Evolutionary conservation across 2,888 invertebrate species (phyloP).

Genomic region (Formica aserva): DNA sequence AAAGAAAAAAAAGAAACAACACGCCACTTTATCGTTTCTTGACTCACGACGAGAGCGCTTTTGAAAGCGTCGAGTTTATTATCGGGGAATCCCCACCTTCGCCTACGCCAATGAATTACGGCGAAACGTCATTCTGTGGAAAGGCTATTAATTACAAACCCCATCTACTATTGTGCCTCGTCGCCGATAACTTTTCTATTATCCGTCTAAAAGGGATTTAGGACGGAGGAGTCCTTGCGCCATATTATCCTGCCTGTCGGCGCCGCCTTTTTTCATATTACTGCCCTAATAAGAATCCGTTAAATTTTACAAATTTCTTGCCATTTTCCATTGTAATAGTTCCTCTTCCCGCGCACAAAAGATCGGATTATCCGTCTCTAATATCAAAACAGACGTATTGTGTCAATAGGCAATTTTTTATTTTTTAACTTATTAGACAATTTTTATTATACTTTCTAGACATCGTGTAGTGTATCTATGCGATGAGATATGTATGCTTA

Average conservation of each 20-base stretch:
- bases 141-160: constrained; percentile 79
- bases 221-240: constrained; percentile 50
- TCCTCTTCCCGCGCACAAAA: background rate
- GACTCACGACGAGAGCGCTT: constrained; percentile 31
- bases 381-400: background rate
- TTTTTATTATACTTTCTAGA: constrained; percentile 26
- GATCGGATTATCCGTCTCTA: background rate
- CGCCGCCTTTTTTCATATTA: constrained; percentile 38
- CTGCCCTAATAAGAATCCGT: background rate
- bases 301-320: constrained; percentile 2
- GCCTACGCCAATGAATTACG: constrained; percentile 54
- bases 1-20: background rate
- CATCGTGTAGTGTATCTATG: background rate
- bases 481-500: background rate
- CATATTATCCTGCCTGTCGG: constrained; percentile 49
- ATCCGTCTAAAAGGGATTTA: constrained; percentile 77
- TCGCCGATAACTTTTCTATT: constrained; percentile 80
- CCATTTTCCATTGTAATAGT: background rate
- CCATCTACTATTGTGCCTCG: constrained; percentile 71
- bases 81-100: constrained; percentile 9
- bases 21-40: constrained; percentile 18
- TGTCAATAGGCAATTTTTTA: background rate
- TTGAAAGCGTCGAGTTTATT: constrained; percentile 45
- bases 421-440: too few species aligned
- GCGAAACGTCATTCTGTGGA: constrained; percentile 54